Base-by-base conservation (phyloP, 2,888 invertebrate genomes). In the Cosmorhoe ocellata region DNA sequence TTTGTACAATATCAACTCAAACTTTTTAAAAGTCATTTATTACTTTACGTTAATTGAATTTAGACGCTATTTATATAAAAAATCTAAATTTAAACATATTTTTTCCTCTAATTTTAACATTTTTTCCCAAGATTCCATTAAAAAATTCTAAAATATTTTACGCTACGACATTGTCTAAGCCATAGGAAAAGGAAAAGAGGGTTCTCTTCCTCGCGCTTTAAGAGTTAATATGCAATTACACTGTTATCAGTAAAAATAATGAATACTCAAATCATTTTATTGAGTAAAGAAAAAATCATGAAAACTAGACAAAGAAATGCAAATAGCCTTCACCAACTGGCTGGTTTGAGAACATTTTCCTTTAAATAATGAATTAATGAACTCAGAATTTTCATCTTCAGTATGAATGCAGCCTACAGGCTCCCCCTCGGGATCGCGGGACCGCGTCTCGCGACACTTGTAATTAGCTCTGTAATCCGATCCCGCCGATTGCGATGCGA, bases 401-500 rank as follows among this genome's bases (percentile, higher is more conserved):
- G 5, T 33, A 26, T 50, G 39, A 13, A 6, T 34, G 6, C 44
- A 40, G 30, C 50, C 39, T 40, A 22, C 27, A 27, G 27, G 18
- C 45, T 34, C 41, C 36, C 48, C 42, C 30, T n/a, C n/a, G 27
- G 22, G 45, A 47, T 53, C 46, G 50, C 42, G 37, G 31, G 51
- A 56, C 69, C 65, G 52, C 57, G 66, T 71, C 74, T 72, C 73
- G 69, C 70, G 82, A 83, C 80, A 83, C 81, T 84, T 75, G 82
- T 86, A 85, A 89, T 87, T 85, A 82, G 76, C 82, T 77, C 73
- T 69, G 89, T 81, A 86, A 87, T 76, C 81, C 72, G 78, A 85
- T 67, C 72, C 72, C 68, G 63, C 58, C 66, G 68, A 71, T 71
- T 64, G 38, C 50, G 41, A 54, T 56, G 47, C 47, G 46, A 52